Base-by-base conservation (phyloP, 1,140 invertebrate species). In the Coenobita brevimanus region DNA sequence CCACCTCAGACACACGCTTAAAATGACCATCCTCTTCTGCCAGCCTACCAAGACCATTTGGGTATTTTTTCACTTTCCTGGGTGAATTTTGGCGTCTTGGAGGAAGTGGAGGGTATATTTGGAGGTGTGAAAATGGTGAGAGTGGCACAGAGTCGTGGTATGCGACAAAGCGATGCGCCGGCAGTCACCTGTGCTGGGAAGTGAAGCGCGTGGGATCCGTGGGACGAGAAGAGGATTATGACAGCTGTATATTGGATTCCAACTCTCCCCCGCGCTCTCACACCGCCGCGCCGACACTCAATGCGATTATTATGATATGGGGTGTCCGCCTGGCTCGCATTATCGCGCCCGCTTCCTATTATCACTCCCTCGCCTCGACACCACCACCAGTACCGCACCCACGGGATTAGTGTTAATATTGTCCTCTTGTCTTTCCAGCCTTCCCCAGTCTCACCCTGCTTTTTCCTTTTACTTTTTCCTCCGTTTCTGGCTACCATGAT, bases 191-290 rank as follows among this genome's bases (percentile, higher is more conserved):
- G 82, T 85, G 82, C 71, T 3, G 64, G 43, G 46, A 76, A 50
- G 46, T 50, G 46, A 50, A 50, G 46, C 46, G 84, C 78, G 62
- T 50, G 76, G 75, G 75, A 87, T 79, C 75, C 76, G 84, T 87
- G 84, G 76, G 84, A 87, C 84, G 54, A 78, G 84, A 87, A 71
- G 75, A 87, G 84, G 84, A 87, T 87, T 87, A 87, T 87, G 84
- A 87, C 84, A 87, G 84, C 84, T 87, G 84, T 87, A 87, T 87
- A 87, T 87, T 87, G 84, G 84, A 87, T 87, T 87, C 84, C 84
- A 79, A 38, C 84, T 87, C 84, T 57, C 83, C 6, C 46, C 17
- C 46, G 6, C 46, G 46, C 83, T 30, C 62, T 85, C 73, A 46
- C 83, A 60, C 83, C 83, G 27, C 43, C 64, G 80, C 62, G n/a